These are phyloP conservation scores for Palythoa grandis DNA, from an alignment of 92 coral and sea anemone species.

Conservation along the genomic window DNA sequence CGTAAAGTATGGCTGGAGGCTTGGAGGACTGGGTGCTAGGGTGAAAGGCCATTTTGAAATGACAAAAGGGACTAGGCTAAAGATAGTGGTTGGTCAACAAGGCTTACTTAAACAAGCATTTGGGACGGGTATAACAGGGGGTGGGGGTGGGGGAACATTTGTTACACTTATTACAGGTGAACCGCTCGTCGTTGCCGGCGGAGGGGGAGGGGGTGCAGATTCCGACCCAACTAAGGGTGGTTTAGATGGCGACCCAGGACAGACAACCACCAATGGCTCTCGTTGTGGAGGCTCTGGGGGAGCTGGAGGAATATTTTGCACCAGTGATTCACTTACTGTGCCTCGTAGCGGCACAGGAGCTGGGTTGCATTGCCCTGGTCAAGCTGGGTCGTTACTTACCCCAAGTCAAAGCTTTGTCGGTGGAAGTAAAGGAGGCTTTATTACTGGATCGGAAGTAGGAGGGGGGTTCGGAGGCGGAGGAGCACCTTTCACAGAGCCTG, in stretches of 20 bases:
- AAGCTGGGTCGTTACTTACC: conserved; percentile 59
- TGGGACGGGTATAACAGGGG: conserved; percentile 70
- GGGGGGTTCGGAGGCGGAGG: conserved; percentile 99
- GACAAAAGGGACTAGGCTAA: conserved; percentile 58
- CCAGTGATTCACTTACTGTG: background rate
- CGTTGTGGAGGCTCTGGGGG: conserved; percentile 69
- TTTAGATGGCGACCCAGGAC: conserved; percentile 77
- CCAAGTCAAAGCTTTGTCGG: conserved; percentile 67
- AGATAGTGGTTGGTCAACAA: conserved; percentile 81
- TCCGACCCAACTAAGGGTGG: conserved; percentile 22
- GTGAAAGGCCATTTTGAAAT: conserved; percentile 77
- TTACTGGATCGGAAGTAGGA: background rate
- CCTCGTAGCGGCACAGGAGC: conserved; percentile 44
- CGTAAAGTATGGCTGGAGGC: conserved; percentile 20
- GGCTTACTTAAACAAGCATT: conserved; percentile 50
- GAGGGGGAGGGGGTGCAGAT: conserved; percentile 95
- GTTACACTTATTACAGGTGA: conserved; percentile 58
- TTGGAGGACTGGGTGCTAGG: conserved; percentile 88
- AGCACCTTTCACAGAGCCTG: conserved; percentile 60
- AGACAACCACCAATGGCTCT: conserved; percentile 66
- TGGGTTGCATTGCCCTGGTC: conserved; percentile 62
- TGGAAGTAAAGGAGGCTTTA: conserved; percentile 79
- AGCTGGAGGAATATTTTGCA: conserved; percentile 63
- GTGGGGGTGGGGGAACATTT: conserved; percentile 99
- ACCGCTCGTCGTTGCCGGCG: conserved; percentile 89